Percentiles rank a stretch among this genome's conserved stretches.
Evolutionary conservation across 2,113 vertebrate species (phyloP).

Genomic region (Corydoras maculifer): DNA sequence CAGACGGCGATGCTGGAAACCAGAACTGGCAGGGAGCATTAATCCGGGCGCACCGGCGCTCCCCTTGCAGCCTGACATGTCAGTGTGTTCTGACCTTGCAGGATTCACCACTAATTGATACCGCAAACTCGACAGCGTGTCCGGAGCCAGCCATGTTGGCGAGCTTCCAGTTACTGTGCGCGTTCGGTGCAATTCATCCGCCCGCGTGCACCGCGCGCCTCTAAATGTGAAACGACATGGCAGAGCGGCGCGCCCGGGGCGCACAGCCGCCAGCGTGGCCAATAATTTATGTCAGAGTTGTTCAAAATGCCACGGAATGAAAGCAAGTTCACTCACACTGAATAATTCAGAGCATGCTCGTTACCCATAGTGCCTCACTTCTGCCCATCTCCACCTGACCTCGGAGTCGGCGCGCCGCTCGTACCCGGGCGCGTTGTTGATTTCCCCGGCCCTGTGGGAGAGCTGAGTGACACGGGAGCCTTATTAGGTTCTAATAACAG

Average conservation of each 20-base stretch:
- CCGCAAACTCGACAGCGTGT: conserved; percentile 32
- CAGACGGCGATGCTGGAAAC: no score
- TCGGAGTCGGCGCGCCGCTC: not conserved
- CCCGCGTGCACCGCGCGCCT: conserved; percentile 5
- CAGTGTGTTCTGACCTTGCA: conserved; percentile 20
- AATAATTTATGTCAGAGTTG: conserved; percentile 6
- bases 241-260: not conserved
- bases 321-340: conserved; percentile 2
- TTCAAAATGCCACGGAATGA: conserved; percentile 25
- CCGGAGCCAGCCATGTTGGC: conserved; percentile 23
- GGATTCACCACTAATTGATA: conserved; percentile 30
- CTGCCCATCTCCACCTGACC: not conserved
- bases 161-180: conserved; percentile 25
- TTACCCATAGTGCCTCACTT: conserved; percentile 7
- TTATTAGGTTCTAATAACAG: no score
- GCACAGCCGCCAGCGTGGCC: not conserved
- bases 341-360: conserved; percentile 23
- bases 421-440: no score
- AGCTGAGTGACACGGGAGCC: no score
- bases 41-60: no score
- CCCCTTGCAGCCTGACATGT: not conserved
- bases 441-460: no score
- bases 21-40: no score
- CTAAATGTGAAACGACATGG: conserved; percentile 6
- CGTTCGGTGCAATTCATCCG: conserved; percentile 26